A percentile compares a stretch with the other conserved stretches of the same genome.
Conservation (phyloP, 2,888 invertebrate genomes). For the Tetragonisca angustula region DNA sequence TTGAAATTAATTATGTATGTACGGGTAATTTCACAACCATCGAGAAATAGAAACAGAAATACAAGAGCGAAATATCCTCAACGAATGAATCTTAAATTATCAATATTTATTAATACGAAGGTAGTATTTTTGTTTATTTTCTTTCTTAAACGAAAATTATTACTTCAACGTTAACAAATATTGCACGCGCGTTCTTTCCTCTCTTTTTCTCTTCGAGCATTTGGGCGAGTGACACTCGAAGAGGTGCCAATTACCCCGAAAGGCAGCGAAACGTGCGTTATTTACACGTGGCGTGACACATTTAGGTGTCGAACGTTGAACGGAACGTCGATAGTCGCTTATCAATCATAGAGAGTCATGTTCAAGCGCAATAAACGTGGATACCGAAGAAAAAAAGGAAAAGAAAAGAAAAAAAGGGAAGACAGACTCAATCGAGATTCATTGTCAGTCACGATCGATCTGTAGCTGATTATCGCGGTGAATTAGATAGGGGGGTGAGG, state of each 20-base stretch:
- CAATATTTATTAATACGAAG: no score
- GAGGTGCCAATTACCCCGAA: neutral
- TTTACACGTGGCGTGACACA: neutral
- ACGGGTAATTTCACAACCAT: no score
- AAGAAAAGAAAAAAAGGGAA: neutral
- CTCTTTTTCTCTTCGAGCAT: no score
- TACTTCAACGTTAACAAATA: no score
- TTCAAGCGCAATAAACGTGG: neutral
- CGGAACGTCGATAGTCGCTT: neutral
- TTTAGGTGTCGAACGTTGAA: neutral
- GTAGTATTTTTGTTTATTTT: no score
- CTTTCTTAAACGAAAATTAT: no score
- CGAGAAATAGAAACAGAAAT: no score
- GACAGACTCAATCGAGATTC: neutral
- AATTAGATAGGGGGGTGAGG: no score
- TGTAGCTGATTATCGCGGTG: neutral
- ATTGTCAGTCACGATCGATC: neutral
- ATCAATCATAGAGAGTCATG: neutral
- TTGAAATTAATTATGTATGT: no score
- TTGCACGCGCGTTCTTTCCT: no score
- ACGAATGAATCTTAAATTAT: no score
- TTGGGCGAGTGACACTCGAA: neutral
- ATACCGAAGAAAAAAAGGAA: neutral
- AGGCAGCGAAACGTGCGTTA: neutral
- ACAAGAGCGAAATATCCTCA: no score